Base-by-base conservation (phyloP, 2,888 invertebrate genomes). In the Pherbina coryleti region DNA sequence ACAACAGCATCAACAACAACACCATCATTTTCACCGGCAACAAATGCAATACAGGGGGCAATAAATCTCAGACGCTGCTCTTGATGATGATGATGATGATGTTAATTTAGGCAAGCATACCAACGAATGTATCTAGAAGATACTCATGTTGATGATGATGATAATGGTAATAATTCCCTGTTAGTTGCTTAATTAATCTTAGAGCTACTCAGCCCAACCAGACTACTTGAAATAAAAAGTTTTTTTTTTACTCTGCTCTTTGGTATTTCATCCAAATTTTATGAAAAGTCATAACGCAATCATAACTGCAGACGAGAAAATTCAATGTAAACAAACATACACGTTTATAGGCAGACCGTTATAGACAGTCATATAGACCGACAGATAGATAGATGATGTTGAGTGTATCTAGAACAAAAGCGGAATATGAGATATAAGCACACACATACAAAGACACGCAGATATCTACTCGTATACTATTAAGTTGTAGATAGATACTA, bases 151-250 rank as follows among this genome's bases (percentile, higher is more conserved):
- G 37, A 25, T 70, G 22, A 28, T 60, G 64, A 73, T 74, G 69
- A 74, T 57, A 69, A 66, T 75, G 70, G 17, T 53, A 66, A 73
- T 80, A 76, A 69, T 78, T 69, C 44, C 70, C 49, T 74, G 67
- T 72, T 67, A 79, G 79, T 78, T 71, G 62, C 78, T 80, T 79
- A 79, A 80, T 80, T 79, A 79, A 78, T 44, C 44, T 44, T 44
- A 44, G 14, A 44, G 44, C 44, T 44, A 44, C 11, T 44, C 44
- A 60, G 60, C 60, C 9, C 60, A 60, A 60, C 60, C 60, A 60
- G 60, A 60, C 60, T 28, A 60, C 60, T 60, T 60, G 60, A 60
- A 28, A 22, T 28, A 25, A 60, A 60, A 60, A 11, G 9, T 60
- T 55, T 55, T 19, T 55, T 19, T 55, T n/a, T n/a, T 55, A 5